Percentiles rank a stretch among this genome's conserved stretches.
Evolutionary conservation across 2,888 invertebrate genomes (phyloP).

Genomic region (Hirtodrosophila histrioides): DNA sequence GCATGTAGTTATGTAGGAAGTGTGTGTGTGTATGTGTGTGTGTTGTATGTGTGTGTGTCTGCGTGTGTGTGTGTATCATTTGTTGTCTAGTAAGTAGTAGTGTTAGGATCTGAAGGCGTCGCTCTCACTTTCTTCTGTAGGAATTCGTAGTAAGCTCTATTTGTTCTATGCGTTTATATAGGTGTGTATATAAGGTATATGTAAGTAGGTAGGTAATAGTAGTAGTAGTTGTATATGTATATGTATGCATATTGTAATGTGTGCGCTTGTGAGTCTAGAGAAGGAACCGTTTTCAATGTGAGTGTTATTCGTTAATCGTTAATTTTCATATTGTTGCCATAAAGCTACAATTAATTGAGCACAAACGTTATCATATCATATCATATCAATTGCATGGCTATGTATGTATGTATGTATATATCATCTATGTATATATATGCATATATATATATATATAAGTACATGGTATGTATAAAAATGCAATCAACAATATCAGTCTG

Average conservation of each 20-base stretch:
- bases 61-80: conserved; percentile 9
- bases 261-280: conserved; percentile 42
- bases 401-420: conserved; percentile 39
- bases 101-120: conserved; percentile 23
- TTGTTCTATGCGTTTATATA: conserved; percentile 54
- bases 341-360: conserved; percentile 71
- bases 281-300: conserved; percentile 62
- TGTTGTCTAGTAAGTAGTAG: conserved; percentile 20
- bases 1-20: background rate
- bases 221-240: conserved; percentile 9
- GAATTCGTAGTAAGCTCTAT: conserved; percentile 74
- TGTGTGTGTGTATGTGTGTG: conserved; percentile 1
- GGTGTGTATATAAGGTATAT: conserved; percentile 13
- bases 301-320: conserved; percentile 22
- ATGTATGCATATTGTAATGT: background rate
- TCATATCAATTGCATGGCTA: conserved; percentile 32
- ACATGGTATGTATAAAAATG: conserved; percentile 73
- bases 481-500: conserved; percentile 77
- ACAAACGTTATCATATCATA: conserved; percentile 41
- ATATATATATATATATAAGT: conserved; percentile 56
- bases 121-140: conserved; percentile 45
- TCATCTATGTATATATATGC: conserved; percentile 41
- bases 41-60: conserved; percentile 7
- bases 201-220: conserved; percentile 19
- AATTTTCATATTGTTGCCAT: conserved; percentile 20